These are phyloP conservation scores for human (Homo sapiens) DNA, from an alignment of 2,113 vertebrate genomes.

Conservation along the genomic window GRCh38 chr7:3896501-3897000, in stretches of 20 bases:
- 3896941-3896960: too few relatives aligned
- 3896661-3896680: background rate
- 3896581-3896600: too few relatives aligned
- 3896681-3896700: background rate
- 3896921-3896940: too few relatives aligned
- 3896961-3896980: too few relatives aligned
- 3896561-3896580: background rate
- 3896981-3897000: too few relatives aligned
- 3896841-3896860: too few relatives aligned
- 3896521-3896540: background rate
- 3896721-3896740: background rate
- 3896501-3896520: background rate
- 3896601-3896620: too few relatives aligned
- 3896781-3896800: background rate
- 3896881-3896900: too few relatives aligned
- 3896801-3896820: background rate
- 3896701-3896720: fast-evolving
- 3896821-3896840: background rate
- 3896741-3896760: background rate
- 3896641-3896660: background rate
- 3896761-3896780: background rate
- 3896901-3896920: too few relatives aligned
- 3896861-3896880: too few relatives aligned
- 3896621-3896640: fast-evolving
- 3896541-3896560: background rate